Base-by-base conservation (phyloP, 2,888 invertebrate genomes). In the Temnothorax rugatulus region DNA sequence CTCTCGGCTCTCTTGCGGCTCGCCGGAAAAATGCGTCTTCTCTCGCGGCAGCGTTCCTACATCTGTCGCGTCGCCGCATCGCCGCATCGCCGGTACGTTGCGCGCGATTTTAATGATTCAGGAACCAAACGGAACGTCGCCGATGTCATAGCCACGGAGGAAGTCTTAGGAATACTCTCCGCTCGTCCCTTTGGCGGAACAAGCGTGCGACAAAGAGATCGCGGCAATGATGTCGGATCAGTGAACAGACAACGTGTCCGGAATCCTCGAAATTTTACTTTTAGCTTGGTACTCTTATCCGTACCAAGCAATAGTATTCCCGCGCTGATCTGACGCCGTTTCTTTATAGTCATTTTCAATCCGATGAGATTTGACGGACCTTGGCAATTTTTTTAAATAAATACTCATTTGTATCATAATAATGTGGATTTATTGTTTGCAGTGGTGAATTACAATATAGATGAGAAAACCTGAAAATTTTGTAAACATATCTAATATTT, bases 11-110 rank as follows among this genome's bases (percentile, higher is more conserved):
- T 84, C 82, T 85, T 69, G 76, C 57, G 44, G 63, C 76, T 84
- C 66, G 79, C n/a, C 47, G 52, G 54, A 75, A 84, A 82, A 84
- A 76, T 86, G 82, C 71, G 44, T 79, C 73, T 64, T 68, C 52
- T 52, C 41, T 41, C 50, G 68, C 15, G 38, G 44, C 57, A 15
- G 11, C 54, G 71, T 59, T 69, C 47, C 47, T 59, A 44, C 21
- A 41, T 54, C 54, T 66, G 34, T 64, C 64, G 34, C 41, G n/a
- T 63, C 18, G 21, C 13, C 15, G 34, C 34, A 29, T 29, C 3
- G 29, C 29, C 29, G 18, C 50, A 2, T 41, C 44, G 44, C n/a
- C 41, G 25, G 38, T 21, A n/a, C n/a, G 18, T 38, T 41, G 41
- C 29, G 57, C 69, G 21, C 29, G 64, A 41, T 50, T 63, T 76